Evolutionary conservation across 1,140 invertebrate genomes (phyloP).

Genomic region (Lysiphlebus fabarum): DNA sequence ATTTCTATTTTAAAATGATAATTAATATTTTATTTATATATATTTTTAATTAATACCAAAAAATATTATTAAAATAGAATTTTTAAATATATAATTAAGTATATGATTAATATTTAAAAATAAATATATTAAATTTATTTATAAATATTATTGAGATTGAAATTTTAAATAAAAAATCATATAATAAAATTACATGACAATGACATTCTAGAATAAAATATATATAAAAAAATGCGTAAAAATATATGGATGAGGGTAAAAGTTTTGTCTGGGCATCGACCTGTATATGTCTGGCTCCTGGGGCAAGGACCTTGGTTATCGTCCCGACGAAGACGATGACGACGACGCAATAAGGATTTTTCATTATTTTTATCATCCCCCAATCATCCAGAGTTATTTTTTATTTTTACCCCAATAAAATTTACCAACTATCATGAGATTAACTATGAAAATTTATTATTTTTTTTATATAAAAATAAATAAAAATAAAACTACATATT

Average conservation of each 20-base stretch:
- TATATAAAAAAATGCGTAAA: slow-evolving; percentile 7
- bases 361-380: slow-evolving; percentile 12
- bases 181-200: not conserved
- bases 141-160: not conserved
- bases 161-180: not conserved
- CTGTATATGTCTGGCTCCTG: slow-evolving; percentile 42
- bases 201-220: not conserved
- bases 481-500: not conserved
- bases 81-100: too few species aligned
- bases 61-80: too few species aligned
- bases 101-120: too few species aligned
- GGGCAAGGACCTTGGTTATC: slow-evolving; percentile 46
- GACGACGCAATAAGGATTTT: not conserved
- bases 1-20: too few species aligned
- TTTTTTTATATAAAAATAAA: not conserved
- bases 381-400: slow-evolving; percentile 13
- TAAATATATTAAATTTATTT: too few species aligned
- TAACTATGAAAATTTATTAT: not conserved
- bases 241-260: not conserved
- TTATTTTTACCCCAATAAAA: slow-evolving; percentile 3
- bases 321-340: slow-evolving; percentile 24
- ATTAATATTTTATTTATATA: too few species aligned
- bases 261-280: slow-evolving; percentile 46
- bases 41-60: too few species aligned
- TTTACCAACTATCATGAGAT: not conserved